Evolutionary conservation across 2,113 vertebrate genomes (phyloP), one percentile per base, ranked within the genome.

Genomic region (Lepus americanus): DNA sequence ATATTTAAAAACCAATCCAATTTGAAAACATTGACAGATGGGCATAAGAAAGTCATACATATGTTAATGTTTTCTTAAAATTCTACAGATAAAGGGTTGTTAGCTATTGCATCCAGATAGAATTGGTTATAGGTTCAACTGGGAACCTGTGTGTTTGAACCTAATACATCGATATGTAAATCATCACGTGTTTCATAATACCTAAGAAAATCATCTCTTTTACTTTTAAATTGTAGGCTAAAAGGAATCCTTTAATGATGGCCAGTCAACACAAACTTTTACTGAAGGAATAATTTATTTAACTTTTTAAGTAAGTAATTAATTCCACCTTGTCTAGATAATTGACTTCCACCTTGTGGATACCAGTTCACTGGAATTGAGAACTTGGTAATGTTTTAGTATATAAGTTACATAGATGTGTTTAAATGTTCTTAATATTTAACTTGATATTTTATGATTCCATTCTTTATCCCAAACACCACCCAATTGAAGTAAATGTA

Each of bases 291-390:
- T 36, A 92, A 51, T 22, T 6, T 53, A 39, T 92, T 93, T 93
- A 94, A 80, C 51, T 89, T 94, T 94, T 64, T 25, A 84, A 89
- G 29, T 25, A 76, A 61, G 49, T 14, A 51, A 87, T 87, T 93
- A 25, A 49, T 70, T 95, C 93, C 49, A 63, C 29, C 87, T 31
- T 44, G 6, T 44, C 61, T 55, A 94, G 36, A 82, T 74, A 39
- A 78, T 90, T 94, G 27, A 87, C 76, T 63, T 80, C 49, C 87
- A 84, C 25, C 51, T 90, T 89, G 77, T 73, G 53, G 20, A 84
- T 67, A 69, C 6, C n/a, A 91, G 36, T 64, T 95, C 17, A 25
- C 23, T 84, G 23, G 33, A 84, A 95, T 95, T 23, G 66, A 72
- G 23, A 94, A 92, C 59, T 16, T 29, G 25, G 77, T 81, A 19